These are phyloP conservation scores for Drymodes brunneopygia DNA, from an alignment of 2,113 vertebrate genomes.

Conservation along the genomic window DNA sequence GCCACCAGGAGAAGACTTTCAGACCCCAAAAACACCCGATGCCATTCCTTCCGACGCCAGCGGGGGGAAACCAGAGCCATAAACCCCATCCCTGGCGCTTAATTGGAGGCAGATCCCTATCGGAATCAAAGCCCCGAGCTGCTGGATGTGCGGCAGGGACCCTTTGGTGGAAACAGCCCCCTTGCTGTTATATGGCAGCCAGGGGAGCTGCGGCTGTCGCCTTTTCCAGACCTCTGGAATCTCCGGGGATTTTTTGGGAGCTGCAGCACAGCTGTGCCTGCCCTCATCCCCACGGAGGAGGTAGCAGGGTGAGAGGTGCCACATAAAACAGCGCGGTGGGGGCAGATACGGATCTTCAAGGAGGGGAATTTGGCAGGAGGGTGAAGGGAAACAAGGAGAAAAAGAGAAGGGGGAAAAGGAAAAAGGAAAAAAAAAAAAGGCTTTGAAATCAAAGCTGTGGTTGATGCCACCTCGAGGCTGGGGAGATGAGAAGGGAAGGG, in stretches of 20 bases:
- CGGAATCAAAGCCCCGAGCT: constrained; percentile 59
- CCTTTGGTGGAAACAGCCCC: constrained; percentile 38
- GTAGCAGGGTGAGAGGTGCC: neutral
- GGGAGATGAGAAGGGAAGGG: neutral
- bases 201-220: neutral
- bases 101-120: constrained; percentile 17
- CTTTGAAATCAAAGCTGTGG: constrained; percentile 14
- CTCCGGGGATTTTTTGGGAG: neutral
- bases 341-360: constrained; percentile 56
- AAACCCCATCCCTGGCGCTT: constrained; percentile 2
- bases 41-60: neutral
- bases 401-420: rapidly evolving
- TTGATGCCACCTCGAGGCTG: rapidly evolving
- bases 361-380: neutral
- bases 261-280: neutral
- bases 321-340: neutral
- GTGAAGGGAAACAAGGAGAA: neutral
- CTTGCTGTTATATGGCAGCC: constrained; percentile 6
- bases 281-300: neutral
- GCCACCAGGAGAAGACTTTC: neutral
- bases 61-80: neutral
- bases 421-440: rapidly evolving
- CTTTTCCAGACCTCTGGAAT: neutral
- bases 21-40: neutral
- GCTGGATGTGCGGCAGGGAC: neutral